Conservation (phyloP, 2,888 invertebrate species). For the Morpho helenor region DNA sequence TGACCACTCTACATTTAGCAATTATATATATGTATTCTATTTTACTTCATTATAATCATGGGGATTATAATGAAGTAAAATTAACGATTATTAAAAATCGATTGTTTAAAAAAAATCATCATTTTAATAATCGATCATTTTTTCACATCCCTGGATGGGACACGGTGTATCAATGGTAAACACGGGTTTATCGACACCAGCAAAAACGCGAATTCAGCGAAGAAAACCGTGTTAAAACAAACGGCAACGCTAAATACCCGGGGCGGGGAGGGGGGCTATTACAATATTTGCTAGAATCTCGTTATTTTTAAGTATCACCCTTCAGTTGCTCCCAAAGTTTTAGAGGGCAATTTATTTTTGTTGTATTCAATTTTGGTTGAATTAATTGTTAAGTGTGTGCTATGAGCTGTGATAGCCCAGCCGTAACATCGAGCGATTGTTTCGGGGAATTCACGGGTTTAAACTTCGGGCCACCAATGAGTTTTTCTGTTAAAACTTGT, state of each 20-base stretch:
- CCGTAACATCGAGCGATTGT: no score
- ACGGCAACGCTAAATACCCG: conserved; percentile 34
- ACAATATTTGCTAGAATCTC: conserved; percentile 77
- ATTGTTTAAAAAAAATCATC: no score
- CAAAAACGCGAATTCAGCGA: conserved; percentile 50
- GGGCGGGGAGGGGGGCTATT: conserved; percentile 44
- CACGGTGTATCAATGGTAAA: conserved; percentile 56
- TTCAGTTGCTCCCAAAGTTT: conserved; percentile 55
- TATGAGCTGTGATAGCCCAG: not conserved
- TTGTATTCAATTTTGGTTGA: not conserved
- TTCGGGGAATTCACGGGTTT: no score
- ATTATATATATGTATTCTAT: no score
- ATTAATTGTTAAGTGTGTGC: not conserved
- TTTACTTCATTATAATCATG: no score
- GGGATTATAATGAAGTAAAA: no score
- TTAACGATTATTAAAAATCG: no score
- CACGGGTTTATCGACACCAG: conserved; percentile 45
- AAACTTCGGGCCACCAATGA: no score
- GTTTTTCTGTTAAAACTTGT: no score
- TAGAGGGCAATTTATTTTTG: conserved; percentile 3
- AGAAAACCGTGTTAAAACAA: conserved; percentile 61
- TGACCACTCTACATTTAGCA: no score
- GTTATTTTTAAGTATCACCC: conserved; percentile 77
- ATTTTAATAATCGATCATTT: no score
- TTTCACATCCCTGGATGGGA: conserved; percentile 36